phyloP scores from a whole-genome alignment of 2,797 vertebrate genomes.

The Malacoctenus gilli region DNA sequence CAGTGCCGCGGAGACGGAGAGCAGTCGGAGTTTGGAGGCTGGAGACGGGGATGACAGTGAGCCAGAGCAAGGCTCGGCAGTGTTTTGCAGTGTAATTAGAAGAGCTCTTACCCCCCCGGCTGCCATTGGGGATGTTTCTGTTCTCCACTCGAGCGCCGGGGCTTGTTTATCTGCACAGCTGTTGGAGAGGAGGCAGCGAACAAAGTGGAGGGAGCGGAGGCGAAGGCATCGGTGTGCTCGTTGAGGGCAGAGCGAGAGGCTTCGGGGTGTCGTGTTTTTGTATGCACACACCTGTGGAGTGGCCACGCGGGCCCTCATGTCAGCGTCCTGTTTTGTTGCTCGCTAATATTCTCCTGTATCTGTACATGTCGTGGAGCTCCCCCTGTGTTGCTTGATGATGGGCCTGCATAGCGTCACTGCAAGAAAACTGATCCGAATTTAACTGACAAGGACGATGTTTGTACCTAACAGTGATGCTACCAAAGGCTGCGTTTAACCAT shows the following conservation, averaged over 20 bases:
- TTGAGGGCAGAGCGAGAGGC: conserved; percentile 24
- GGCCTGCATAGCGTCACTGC: not conserved
- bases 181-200: conserved; percentile 32
- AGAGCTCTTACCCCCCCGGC: conserved; percentile 50
- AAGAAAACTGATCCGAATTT: too few species aligned
- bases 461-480: too few species aligned
- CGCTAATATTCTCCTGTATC: not conserved
- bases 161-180: conserved; percentile 71
- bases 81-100: conserved; percentile 69
- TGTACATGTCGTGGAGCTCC: not conserved
- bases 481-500: too few species aligned
- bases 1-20: conserved; percentile 15
- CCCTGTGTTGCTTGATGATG: not conserved
- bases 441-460: too few species aligned
- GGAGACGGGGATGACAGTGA: conserved; percentile 19
- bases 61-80: conserved; percentile 26
- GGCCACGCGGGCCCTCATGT: not conserved
- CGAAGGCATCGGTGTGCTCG: conserved; percentile 19
- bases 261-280: conserved; percentile 28
- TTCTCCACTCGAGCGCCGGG: conserved; percentile 58
- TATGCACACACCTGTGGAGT: conserved; percentile 24
- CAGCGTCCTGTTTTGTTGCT: not conserved
- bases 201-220: conserved; percentile 1
- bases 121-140: conserved; percentile 58
- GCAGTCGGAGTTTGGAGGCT: not conserved